phyloP scores from a whole-genome alignment of 2,113 vertebrate genomes.

The Atlantisia rogersi region DNA sequence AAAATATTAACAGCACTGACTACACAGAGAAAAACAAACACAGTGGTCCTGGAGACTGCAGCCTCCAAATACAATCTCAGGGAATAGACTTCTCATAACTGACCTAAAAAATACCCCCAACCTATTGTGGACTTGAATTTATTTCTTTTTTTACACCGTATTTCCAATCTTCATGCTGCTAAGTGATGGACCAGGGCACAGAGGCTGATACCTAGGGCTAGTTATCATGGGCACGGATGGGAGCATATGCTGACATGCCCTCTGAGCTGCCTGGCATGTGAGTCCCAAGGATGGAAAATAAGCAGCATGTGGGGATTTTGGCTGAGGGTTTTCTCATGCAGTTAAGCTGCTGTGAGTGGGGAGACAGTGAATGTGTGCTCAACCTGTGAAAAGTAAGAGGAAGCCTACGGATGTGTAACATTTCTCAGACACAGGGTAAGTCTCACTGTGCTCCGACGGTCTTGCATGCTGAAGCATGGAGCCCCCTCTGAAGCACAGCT shows the following conservation, averaged over 20 bases:
- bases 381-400: background rate
- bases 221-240: background rate
- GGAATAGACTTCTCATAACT: background rate
- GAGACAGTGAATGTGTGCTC: background rate
- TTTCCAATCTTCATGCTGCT: background rate
- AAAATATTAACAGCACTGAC: slow-evolving; percentile 58
- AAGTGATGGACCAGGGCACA: background rate
- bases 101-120: background rate
- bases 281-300: background rate
- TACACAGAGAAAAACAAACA: slow-evolving; percentile 22
- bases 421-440: background rate
- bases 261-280: background rate
- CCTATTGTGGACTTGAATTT: background rate
- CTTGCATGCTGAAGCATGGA: background rate
- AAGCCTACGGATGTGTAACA: background rate
- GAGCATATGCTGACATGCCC: background rate
- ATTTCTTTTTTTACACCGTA: background rate
- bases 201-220: background rate
- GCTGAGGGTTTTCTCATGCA: background rate
- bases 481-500: background rate
- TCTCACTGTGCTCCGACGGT: background rate
- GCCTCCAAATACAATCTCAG: background rate
- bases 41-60: background rate
- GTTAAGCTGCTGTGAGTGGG: background rate
- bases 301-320: background rate